A percentile compares a stretch with the other conserved stretches of the same genome.
Conservation (phyloP, 2,113 vertebrate genomes). For the Beaufortia kweichowensis region DNA sequence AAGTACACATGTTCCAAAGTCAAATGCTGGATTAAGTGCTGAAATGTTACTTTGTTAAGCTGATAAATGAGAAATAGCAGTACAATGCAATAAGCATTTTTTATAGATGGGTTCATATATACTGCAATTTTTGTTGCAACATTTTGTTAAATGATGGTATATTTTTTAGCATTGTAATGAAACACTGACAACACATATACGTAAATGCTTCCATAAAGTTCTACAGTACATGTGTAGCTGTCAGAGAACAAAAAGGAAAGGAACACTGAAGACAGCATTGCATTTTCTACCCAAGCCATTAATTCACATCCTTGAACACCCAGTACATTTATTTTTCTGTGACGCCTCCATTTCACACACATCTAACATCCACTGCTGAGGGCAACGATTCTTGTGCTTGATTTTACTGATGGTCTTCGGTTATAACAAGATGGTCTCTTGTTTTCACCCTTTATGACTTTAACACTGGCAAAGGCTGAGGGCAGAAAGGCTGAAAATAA, state of each 20-base stretch:
- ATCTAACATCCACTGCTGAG: constrained; percentile 18
- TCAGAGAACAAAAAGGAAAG: neutral
- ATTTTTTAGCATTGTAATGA: neutral
- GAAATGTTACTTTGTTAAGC: too few relatives aligned
- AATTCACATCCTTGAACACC: neutral
- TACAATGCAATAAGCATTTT: neutral
- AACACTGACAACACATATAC: neutral
- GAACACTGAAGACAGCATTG: neutral
- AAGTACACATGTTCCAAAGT: too few relatives aligned
- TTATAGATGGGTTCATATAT: too few relatives aligned
- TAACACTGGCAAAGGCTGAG: constrained; percentile 19
- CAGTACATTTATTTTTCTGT: constrained; percentile 12
- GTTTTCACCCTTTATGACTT: constrained; percentile 8
- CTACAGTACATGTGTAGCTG: neutral
- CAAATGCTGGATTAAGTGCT: too few relatives aligned
- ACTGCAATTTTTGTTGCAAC: too few relatives aligned
- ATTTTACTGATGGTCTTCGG: constrained; percentile 18
- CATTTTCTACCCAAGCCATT: neutral
- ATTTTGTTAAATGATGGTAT: neutral
- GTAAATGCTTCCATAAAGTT: neutral
- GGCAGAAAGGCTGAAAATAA: constrained; percentile 39
- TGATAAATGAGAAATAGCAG: neutral
- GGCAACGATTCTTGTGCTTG: neutral
- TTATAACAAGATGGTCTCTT: constrained; percentile 3
- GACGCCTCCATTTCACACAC: neutral